phyloP scores from a whole-genome alignment of 2,113 vertebrate genomes.

The Hydrochoerus hydrochaeris region DNA sequence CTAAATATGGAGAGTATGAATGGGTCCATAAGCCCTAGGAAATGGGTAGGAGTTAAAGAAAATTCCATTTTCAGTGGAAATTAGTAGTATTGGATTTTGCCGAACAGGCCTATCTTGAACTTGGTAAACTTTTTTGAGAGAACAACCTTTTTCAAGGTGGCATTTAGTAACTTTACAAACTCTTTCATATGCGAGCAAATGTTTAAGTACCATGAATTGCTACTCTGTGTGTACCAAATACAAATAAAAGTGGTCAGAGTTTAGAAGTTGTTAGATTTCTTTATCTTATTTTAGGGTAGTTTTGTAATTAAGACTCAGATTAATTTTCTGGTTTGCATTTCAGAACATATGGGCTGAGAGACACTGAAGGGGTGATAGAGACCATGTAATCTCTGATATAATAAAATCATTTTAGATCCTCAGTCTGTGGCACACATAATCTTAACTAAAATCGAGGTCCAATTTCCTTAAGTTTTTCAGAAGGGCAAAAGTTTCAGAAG shows the following conservation, averaged over 20 bases:
- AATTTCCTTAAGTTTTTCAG: conserved; percentile 37
- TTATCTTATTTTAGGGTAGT: neutral
- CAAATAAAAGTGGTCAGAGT: neutral
- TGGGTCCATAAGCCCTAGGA: conserved; percentile 94
- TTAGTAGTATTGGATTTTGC: conserved; percentile 10
- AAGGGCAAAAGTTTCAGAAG: neutral
- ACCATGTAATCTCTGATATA: neutral
- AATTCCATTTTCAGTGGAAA: neutral
- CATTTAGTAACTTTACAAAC: conserved; percentile 45
- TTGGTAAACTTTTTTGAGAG: conserved; percentile 53
- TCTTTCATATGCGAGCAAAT: conserved; percentile 11
- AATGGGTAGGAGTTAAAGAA: too few relatives aligned
- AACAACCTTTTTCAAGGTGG: conserved; percentile 39
- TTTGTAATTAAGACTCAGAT: conserved; percentile 27
- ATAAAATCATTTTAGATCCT: neutral
- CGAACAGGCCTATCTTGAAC: conserved; percentile 5
- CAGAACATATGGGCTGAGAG: neutral
- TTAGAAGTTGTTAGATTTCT: neutral
- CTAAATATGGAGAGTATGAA: conserved; percentile 98
- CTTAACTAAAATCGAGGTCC: neutral
- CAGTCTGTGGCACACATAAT: neutral
- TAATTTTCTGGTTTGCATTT: neutral
- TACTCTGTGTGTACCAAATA: conserved; percentile 10
- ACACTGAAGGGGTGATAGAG: neutral
- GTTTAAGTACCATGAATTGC: neutral